phyloP scores from a whole-genome alignment of 2,113 vertebrate genomes.

The Indicator maculatus region DNA sequence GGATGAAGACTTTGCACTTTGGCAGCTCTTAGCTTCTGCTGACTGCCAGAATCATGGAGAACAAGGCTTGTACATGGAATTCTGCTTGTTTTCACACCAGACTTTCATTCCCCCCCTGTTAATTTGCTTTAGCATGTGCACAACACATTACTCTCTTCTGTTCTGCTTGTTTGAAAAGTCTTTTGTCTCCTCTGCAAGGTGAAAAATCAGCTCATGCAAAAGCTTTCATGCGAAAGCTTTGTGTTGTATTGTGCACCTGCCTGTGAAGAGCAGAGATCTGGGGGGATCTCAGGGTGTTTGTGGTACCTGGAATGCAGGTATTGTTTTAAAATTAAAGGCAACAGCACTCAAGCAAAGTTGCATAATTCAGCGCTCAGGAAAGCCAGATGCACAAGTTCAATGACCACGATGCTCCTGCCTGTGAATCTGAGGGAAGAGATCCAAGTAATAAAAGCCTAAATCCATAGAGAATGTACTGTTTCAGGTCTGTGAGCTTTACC shows the following conservation, averaged over 20 bases:
- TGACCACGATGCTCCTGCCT: neutral
- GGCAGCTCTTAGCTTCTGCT: neutral
- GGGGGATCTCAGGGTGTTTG: neutral
- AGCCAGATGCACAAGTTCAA: neutral
- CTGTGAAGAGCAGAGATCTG: neutral
- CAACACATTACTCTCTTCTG: neutral
- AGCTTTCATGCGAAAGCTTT: neutral
- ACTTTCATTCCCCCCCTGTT: neutral
- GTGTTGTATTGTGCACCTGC: neutral
- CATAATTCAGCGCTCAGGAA: neutral
- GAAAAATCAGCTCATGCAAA: neutral
- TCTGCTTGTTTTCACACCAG: neutral
- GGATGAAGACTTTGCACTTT: neutral
- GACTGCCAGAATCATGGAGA: neutral
- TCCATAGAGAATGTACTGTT: neutral
- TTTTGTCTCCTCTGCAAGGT: neutral
- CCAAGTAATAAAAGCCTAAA: neutral
- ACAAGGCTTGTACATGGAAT: neutral
- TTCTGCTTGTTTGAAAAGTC: neutral
- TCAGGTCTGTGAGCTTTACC: conserved; percentile 18
- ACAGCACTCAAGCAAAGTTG: neutral
- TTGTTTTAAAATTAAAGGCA: neutral
- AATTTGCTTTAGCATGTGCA: neutral
- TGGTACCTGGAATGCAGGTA: neutral
- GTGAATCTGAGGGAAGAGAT: neutral